phyloP scores from a whole-genome alignment of 2,113 vertebrate genomes.

The Oreochromis aureus region DNA sequence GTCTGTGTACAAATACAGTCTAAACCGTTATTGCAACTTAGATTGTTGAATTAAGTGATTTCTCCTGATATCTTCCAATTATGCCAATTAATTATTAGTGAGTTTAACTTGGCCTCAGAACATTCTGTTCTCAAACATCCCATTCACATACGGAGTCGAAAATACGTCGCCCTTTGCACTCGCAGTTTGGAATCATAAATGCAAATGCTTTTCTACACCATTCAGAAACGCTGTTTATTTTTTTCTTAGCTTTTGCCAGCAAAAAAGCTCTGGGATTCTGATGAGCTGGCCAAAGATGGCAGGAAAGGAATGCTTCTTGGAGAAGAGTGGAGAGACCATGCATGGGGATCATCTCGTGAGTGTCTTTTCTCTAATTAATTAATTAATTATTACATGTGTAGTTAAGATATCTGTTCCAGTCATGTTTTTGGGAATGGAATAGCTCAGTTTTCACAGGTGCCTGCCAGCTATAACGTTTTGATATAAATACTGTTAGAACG shows the following conservation, averaged over 20 bases:
- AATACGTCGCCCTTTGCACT: not conserved
- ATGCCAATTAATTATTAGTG: not conserved
- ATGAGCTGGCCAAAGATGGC: conserved; percentile 96
- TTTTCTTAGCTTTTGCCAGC: conserved; percentile 87
- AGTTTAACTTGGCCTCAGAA: not conserved
- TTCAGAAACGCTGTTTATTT: not conserved
- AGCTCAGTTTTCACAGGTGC: not conserved
- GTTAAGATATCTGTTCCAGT: not conserved
- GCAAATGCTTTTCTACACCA: not conserved
- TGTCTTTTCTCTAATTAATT: conserved; percentile 10
- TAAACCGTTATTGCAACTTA: not conserved
- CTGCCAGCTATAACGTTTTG: not conserved
- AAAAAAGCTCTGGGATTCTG: conserved; percentile 98
- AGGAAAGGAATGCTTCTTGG: conserved; percentile 97
- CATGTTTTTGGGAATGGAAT: not conserved
- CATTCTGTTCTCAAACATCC: not conserved
- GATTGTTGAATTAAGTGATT: not conserved
- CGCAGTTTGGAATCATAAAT: not conserved
- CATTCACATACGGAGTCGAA: not conserved
- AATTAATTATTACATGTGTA: not conserved
- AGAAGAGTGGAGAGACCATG: conserved; percentile 95
- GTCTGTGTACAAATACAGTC: not conserved
- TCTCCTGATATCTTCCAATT: not conserved
- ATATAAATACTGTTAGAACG: not conserved
- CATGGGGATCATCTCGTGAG: conserved; percentile 97